Evolutionary conservation across 2,113 vertebrate species (phyloP), one percentile per base, ranked within the genome.

Genomic region (Vireo altiloquus): DNA sequence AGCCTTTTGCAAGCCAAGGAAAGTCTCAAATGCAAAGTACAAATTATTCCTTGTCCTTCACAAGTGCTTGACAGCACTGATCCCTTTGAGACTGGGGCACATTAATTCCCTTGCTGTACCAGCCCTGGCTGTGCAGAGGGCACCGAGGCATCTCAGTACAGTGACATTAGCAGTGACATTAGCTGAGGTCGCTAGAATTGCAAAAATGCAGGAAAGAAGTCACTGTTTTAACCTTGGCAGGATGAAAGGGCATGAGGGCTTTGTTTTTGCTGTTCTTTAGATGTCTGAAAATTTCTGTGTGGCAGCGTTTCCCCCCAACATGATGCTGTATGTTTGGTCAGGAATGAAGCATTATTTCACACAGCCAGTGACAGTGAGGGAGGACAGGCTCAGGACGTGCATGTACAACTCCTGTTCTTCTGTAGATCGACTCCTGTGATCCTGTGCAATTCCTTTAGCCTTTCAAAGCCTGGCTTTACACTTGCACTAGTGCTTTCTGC

Each of bases 31-130:
- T 4, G 53, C 31, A 75, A 75, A 71, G 70, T 66, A 87, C 72
- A 94, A 89, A 82, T 81, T 52, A 53, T 66, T 53, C n/a, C 92
- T 76, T 63, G 90, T 93, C 92, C 83, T 93, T 89, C 89, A 89
- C 49, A 61, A 72, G 81, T 42, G 76, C 49, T 69, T 91, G 92
- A 71, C 94, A 82, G 65, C 60, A 13, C 0, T 78, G 82, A 89
- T 78, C 49, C 76, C 76, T 89, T 81, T 46, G 61, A 89, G 90
- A 60, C 57, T 35, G 60, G 72, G 57, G 37, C 53, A 76, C 69
- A 84, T 90, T 47, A 79, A 60, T 64, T 84, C 76, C 88, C 42
- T 61, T 72, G 72, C 80, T 83, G 13, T 8, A 40, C 37, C 69
- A 35, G 21, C n/a, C 52, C 76, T 69, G 80, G 24, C 76, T 84